Base-by-base conservation (phyloP, 2,888 invertebrate species). In the Tenthredo amoena region DNA sequence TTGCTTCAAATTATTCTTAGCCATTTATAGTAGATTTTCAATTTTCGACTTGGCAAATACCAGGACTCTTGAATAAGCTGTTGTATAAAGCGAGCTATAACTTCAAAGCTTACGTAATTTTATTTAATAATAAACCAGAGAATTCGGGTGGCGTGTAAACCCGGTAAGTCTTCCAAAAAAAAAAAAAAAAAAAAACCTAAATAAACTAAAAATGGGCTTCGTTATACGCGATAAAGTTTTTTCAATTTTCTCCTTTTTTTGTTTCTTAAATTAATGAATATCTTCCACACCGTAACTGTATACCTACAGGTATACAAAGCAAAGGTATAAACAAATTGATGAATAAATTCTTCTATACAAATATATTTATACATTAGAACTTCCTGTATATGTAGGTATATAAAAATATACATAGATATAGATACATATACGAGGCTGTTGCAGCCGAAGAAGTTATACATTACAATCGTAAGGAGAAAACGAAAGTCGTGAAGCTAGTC, bases 81-180 rank as follows among this genome's bases (percentile, higher is more conserved):
- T 55, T 55, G n/a, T 55, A n/a, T 55, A 21, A n/a, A 37, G 10
- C 43, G 3, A 47, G 74, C 1, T 43, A 74, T 40, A 74, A 74
- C 43, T 74, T 74, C 26, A 1, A 74, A n/a, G 77, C 55, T 77
- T 77, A 50, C 77, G 77, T 77, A 77, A 55, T 43, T 9, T 31
- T 55, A 37, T 77, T 77, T 77, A 77, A 55, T 50, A 31, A 77
- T 77, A 77, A 55, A 77, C 47, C 34, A 55, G 31, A 6, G 7
- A 31, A 68, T 68, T 68, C 34, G 62, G 62, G 26, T 62, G 10
- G 2, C 10, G 26, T 62, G 12, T 62, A 1, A 21, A 71, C 34
- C 71, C 9, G 37, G n/a, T 34, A 18, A 71, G 18, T 71, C 40
- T 71, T 50, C n/a, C n/a, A 18, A 18, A 55, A 50, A 18, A 50